These are phyloP conservation scores for Phengaris alcon DNA, from an alignment of 2,888 invertebrate genomes.

Conservation along the genomic window DNA sequence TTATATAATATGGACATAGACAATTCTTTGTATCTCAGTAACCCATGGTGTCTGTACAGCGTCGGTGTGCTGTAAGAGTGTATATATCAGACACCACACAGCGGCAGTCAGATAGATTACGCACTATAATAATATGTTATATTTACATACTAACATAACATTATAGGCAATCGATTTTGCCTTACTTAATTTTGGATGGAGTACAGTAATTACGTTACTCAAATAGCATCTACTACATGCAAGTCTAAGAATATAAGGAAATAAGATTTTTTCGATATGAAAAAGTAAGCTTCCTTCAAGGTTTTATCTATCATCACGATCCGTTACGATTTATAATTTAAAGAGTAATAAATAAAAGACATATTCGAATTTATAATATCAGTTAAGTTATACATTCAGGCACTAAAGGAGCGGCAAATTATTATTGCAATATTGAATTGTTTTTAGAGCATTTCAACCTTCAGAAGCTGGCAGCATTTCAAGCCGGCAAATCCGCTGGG, in stretches of 20 bases:
- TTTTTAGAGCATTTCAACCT: background rate
- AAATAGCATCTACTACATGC: no score
- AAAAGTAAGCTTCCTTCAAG: background rate
- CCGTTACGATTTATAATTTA: background rate
- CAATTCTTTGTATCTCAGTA: no score
- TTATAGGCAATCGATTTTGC: background rate
- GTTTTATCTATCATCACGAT: background rate
- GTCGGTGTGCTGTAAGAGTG: background rate
- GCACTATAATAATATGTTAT: no score
- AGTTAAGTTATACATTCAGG: background rate
- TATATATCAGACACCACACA: background rate
- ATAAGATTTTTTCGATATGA: background rate
- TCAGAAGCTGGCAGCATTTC: conserved; percentile 10
- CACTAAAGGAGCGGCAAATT: background rate
- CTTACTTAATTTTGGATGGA: background rate
- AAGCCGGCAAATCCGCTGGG: conserved; percentile 3
- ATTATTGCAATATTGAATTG: background rate
- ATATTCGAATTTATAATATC: no score
- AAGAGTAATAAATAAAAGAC: background rate
- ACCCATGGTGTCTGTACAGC: background rate
- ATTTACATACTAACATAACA: no score
- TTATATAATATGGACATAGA: no score
- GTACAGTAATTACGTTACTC: no score
- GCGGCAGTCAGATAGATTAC: background rate
- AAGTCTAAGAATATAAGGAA: background rate